Conservation (phyloP, 1,140 invertebrate genomes). For the Parapsyche elsis region DNA sequence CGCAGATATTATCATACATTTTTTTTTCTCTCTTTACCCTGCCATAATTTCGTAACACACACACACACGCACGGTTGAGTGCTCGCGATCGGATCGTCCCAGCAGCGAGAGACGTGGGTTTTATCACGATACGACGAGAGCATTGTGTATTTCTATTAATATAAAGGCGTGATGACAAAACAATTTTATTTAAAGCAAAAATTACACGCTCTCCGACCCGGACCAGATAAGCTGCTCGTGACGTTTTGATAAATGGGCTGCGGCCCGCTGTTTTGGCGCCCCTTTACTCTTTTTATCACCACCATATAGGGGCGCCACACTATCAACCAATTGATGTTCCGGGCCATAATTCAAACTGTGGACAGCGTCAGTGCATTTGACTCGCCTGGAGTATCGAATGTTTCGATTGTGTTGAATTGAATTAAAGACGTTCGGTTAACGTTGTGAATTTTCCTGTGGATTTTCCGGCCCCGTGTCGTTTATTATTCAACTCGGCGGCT, state of each 20-base stretch:
- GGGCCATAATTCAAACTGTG: background rate
- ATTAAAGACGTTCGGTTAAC: no score
- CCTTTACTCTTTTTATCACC: slow-evolving; percentile 9
- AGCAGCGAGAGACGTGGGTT: background rate
- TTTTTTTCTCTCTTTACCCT: no score
- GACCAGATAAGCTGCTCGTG: slow-evolving; percentile 40
- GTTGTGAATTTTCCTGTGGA: background rate
- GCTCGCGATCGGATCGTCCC: background rate
- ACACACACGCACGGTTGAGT: background rate
- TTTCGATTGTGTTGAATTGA: background rate
- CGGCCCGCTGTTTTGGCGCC: background rate
- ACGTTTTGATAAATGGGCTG: slow-evolving; percentile 40
- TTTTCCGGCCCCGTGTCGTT: slow-evolving; percentile 17
- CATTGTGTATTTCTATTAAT: background rate
- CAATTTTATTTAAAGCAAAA: slow-evolving; percentile 42
- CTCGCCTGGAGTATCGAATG: no score
- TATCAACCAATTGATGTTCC: background rate
- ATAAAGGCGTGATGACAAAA: slow-evolving; percentile 29
- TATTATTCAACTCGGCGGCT: slow-evolving; percentile 31
- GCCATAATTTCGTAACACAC: background rate
- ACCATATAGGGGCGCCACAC: no score
- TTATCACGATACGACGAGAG: background rate
- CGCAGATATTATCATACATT: background rate
- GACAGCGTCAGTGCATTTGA: no score
- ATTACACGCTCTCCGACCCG: slow-evolving; percentile 23